Evolutionary conservation across 2,113 vertebrate genomes (phyloP).

Genomic region (Oncorhynchus tshawytscha): DNA sequence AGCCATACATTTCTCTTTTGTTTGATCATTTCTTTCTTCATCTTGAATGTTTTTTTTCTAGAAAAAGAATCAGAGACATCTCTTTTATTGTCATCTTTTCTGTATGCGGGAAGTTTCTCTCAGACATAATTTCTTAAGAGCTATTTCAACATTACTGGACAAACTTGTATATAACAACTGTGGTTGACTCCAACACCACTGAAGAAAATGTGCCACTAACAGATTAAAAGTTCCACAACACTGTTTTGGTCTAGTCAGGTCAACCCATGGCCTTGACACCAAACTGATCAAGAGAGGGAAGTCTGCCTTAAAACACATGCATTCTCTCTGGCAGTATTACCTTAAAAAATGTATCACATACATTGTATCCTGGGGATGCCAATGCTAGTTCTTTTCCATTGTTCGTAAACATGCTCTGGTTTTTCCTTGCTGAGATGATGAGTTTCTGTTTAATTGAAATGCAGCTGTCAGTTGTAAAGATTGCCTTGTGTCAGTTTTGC

Average conservation of each 20-base stretch:
- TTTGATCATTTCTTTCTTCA: slow-evolving; percentile 28
- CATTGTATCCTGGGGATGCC: slow-evolving; percentile 60
- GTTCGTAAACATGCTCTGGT: background rate
- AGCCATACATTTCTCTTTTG: slow-evolving; percentile 31
- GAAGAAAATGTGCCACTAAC: slow-evolving; percentile 50
- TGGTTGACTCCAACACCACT: slow-evolving; percentile 32
- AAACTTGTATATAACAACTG: slow-evolving; percentile 23
- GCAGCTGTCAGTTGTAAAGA: slow-evolving; percentile 24
- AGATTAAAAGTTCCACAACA: slow-evolving; percentile 35
- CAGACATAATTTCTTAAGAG: slow-evolving; percentile 21
- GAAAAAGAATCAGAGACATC: slow-evolving; percentile 34
- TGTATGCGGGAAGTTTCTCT: slow-evolving; percentile 29
- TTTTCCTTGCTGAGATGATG: slow-evolving; percentile 35
- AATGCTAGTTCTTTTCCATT: slow-evolving; percentile 49
- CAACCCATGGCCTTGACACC: slow-evolving; percentile 4
- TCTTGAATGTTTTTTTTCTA: slow-evolving; percentile 12
- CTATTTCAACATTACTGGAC: slow-evolving; percentile 21
- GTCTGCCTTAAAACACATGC: slow-evolving; percentile 73
- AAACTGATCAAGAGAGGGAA: slow-evolving; percentile 56
- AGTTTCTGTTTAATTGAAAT: slow-evolving; percentile 13
- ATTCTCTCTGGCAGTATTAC: slow-evolving; percentile 70
- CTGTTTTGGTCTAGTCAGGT: slow-evolving; percentile 42
- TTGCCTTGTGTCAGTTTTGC: slow-evolving; percentile 54
- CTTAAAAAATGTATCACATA: slow-evolving; percentile 63
- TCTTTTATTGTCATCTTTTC: slow-evolving; percentile 38